A percentile compares a stretch with the other conserved stretches of the same genome.
Evolutionary conservation across 2,113 vertebrate genomes (phyloP).

Genomic region (Uria aalge): DNA sequence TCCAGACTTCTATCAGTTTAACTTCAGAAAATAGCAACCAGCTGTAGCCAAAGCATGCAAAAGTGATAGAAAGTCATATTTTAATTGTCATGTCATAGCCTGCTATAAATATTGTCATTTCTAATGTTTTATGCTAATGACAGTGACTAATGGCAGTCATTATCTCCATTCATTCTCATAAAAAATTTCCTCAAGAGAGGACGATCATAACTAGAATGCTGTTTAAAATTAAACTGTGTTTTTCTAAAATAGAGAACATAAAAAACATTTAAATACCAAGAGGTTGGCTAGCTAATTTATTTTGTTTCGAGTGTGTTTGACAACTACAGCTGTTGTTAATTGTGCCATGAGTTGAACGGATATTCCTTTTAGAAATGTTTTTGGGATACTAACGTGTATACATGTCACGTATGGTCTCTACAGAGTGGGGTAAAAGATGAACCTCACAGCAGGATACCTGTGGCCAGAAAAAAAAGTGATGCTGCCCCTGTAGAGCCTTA

Average conservation of each 20-base stretch:
- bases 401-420: not conserved
- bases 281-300: slow-evolving; percentile 49
- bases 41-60: slow-evolving; percentile 36
- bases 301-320: slow-evolving; percentile 44
- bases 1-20: slow-evolving; percentile 32
- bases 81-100: slow-evolving; percentile 48
- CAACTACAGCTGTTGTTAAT: slow-evolving; percentile 36
- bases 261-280: slow-evolving; percentile 59
- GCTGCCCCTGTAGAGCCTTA: not conserved
- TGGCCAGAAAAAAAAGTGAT: not conserved
- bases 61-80: slow-evolving; percentile 47
- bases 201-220: slow-evolving; percentile 26
- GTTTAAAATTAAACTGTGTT: slow-evolving; percentile 63
- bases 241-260: slow-evolving; percentile 45
- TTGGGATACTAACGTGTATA: not conserved
- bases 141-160: slow-evolving; percentile 66
- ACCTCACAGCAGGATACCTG: not conserved
- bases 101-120: slow-evolving; percentile 61
- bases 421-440: not conserved
- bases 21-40: slow-evolving; percentile 38
- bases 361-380: not conserved
- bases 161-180: slow-evolving; percentile 63
- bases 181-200: slow-evolving; percentile 65
- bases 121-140: slow-evolving; percentile 63
- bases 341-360: not conserved